phyloP scores from a whole-genome alignment of 2,113 vertebrate species.

The Vidua chalybeata region DNA sequence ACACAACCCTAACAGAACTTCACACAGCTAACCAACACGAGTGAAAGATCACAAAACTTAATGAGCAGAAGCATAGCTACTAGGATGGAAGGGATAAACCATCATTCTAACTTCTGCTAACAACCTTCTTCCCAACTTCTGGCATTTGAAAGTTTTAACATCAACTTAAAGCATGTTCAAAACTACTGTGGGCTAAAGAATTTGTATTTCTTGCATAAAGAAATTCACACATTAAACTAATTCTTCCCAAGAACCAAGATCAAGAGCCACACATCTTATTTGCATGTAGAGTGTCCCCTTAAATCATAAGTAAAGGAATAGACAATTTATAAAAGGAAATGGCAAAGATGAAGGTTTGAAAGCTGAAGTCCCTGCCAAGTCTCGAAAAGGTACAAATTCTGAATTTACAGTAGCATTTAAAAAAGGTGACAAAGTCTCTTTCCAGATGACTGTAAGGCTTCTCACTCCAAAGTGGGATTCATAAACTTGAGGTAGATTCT shows the following conservation, averaged over 20 bases:
- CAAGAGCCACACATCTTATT: neutral
- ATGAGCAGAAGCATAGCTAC: neutral
- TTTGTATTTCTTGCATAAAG: neutral
- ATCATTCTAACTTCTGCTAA: neutral
- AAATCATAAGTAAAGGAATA: neutral
- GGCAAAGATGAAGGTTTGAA: neutral
- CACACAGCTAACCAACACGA: neutral
- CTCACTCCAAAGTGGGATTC: neutral
- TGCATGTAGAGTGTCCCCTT: neutral
- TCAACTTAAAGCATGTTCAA: neutral
- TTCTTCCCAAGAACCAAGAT: neutral
- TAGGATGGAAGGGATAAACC: neutral
- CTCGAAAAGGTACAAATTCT: neutral
- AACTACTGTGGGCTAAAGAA: neutral
- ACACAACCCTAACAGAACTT: neutral
- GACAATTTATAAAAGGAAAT: neutral
- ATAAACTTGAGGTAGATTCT: neutral
- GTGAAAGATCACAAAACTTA: neutral
- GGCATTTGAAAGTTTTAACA: neutral
- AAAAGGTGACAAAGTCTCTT: neutral
- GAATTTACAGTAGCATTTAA: neutral
- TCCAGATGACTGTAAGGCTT: neutral
- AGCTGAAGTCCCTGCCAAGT: neutral
- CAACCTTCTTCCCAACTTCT: neutral
- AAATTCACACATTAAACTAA: neutral